A percentile compares a stretch with the other conserved stretches of the same genome.
These are phyloP conservation scores for Coleophora flavipennella DNA, from an alignment of 2,888 invertebrate species.

Conservation along the genomic window DNA sequence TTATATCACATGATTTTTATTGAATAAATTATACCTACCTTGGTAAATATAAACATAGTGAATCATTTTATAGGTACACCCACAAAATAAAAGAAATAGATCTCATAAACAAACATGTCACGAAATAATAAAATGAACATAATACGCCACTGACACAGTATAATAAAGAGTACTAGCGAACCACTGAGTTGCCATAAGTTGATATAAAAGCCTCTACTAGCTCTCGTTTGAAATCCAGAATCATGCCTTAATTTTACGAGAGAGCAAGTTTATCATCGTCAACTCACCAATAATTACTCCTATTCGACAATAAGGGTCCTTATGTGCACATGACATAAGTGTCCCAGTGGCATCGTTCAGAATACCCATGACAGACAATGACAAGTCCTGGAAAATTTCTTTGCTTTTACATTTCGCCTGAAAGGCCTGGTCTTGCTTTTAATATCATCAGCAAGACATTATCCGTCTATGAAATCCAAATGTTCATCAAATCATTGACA, in stretches of 20 bases:
- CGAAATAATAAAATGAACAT: neutral
- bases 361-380: slow-evolving; percentile 89
- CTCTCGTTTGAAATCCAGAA: slow-evolving; percentile 44
- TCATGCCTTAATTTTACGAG: slow-evolving; percentile 49
- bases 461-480: no score
- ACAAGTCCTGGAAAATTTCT: slow-evolving; percentile 77
- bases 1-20: no score
- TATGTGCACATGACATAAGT: slow-evolving; percentile 92
- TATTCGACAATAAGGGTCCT: slow-evolving; percentile 82
- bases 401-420: slow-evolving; percentile 1
- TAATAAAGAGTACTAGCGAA: no score
- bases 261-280: slow-evolving; percentile 57
- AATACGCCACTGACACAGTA: no score
- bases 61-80: no score
- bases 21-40: no score
- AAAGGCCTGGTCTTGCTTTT: neutral
- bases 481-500: no score
- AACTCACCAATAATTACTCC: slow-evolving; percentile 88
- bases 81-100: no score
- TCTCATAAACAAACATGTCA: neutral
- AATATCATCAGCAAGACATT: no score
- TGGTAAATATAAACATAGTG: no score
- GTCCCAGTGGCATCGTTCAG: slow-evolving; percentile 96
- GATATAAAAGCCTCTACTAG: slow-evolving; percentile 48
- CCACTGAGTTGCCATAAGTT: slow-evolving; percentile 22